Evolutionary conservation across 2,888 invertebrate genomes (phyloP).

Genomic region (Drepana falcataria): DNA sequence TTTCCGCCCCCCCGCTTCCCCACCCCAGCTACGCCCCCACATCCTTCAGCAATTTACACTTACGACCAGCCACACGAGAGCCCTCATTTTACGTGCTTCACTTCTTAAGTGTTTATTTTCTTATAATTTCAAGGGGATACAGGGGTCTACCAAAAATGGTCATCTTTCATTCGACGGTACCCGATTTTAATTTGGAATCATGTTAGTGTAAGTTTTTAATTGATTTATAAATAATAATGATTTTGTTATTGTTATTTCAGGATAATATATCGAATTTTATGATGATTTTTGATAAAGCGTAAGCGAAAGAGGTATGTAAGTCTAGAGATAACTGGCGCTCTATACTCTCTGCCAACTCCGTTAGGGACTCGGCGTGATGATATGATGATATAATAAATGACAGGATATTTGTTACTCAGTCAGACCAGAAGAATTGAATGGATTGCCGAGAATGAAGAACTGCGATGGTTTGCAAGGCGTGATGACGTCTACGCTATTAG

Average conservation of each 20-base stretch:
- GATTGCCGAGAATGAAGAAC: too few species aligned
- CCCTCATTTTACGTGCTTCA: constrained; percentile 12
- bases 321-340: too few species aligned
- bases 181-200: constrained; percentile 39
- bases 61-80: constrained; percentile 28
- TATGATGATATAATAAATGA: too few species aligned
- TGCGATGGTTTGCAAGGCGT: too few species aligned
- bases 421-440: too few species aligned
- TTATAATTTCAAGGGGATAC: constrained; percentile 13
- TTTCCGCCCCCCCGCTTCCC: constrained; percentile 46
- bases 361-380: too few species aligned
- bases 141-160: constrained; percentile 23
- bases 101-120: constrained; percentile 11
- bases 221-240: constrained; percentile 41
- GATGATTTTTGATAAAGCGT: too few species aligned
- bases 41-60: constrained; percentile 35
- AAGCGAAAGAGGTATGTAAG: too few species aligned
- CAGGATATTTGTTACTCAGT: too few species aligned
- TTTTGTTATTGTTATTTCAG: constrained; percentile 8
- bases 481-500: too few species aligned
- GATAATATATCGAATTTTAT: too few species aligned
- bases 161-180: constrained; percentile 12
- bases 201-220: constrained; percentile 50
- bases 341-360: too few species aligned
- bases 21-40: constrained; percentile 11